Percentiles rank a stretch among this genome's conserved stretches.
Evolutionary conservation across 2,888 invertebrate species (phyloP).

Genomic region (Nomada ruficornis): DNA sequence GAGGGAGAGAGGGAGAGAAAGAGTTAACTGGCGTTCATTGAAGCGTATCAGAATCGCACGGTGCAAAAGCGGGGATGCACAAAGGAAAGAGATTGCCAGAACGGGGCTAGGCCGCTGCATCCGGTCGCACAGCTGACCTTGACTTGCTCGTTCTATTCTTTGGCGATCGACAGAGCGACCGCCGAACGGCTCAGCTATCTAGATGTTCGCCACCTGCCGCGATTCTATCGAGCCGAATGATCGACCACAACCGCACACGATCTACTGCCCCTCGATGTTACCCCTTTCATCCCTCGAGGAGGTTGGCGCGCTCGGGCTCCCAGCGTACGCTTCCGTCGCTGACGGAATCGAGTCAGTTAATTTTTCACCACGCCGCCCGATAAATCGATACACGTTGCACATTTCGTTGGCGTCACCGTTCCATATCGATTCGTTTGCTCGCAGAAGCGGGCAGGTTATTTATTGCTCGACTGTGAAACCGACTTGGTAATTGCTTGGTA

Average conservation of each 20-base stretch:
- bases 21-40: constrained; percentile 47
- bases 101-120: constrained; percentile 63
- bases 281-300: constrained; percentile 19
- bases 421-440: not conserved
- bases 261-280: constrained; percentile 8
- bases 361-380: constrained; percentile 11
- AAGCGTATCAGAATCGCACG: constrained; percentile 47
- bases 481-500: no score
- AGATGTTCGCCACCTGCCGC: constrained; percentile 64
- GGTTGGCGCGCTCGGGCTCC: not conserved
- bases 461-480: not conserved
- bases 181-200: constrained; percentile 46
- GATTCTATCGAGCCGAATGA: constrained; percentile 48
- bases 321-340: constrained; percentile 10
- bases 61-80: constrained; percentile 49
- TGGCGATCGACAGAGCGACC: constrained; percentile 45
- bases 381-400: constrained; percentile 17
- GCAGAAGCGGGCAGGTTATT: not conserved
- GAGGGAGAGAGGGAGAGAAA: not conserved
- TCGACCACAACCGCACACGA: constrained; percentile 59
- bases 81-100: constrained; percentile 53
- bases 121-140: constrained; percentile 65
- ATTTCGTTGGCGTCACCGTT: not conserved
- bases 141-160: constrained; percentile 61
- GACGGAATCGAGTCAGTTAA: constrained; percentile 4